Percentiles rank a stretch among this genome's conserved stretches.
phyloP scores from a whole-genome alignment of 2,888 invertebrate genomes.

The Lycia hirtaria region DNA sequence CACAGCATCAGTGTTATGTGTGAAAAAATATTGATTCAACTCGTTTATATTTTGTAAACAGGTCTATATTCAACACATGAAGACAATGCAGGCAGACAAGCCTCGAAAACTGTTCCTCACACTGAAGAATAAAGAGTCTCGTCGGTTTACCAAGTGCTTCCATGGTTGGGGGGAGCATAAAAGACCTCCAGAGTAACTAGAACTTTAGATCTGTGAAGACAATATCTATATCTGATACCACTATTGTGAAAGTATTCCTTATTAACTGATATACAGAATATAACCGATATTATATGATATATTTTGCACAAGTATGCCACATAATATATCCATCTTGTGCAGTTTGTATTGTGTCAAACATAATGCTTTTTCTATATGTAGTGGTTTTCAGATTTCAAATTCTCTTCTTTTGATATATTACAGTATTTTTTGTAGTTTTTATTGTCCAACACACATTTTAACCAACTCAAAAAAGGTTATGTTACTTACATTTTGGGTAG shows the following conservation, averaged over 20 bases:
- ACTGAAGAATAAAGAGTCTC: slow-evolving; percentile 97
- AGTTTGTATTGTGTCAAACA: too few species aligned
- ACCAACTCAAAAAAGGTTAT: too few species aligned
- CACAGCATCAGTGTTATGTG: background rate
- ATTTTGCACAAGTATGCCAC: too few species aligned
- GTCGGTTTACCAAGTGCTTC: slow-evolving; percentile 98
- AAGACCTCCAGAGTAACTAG: slow-evolving; percentile 88
- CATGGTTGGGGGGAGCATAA: slow-evolving; percentile 99
- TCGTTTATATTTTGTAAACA: slow-evolving; percentile 68
- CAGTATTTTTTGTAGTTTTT: background rate
- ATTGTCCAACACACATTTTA: background rate
- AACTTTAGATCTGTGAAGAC: slow-evolving; percentile 18
- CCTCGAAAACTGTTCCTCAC: slow-evolving; percentile 97
- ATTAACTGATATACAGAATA: too few species aligned
- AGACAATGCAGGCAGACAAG: slow-evolving; percentile 96
- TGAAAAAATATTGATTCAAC: background rate
- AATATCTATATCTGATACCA: background rate
- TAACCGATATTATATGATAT: too few species aligned
- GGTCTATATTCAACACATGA: slow-evolving; percentile 99
- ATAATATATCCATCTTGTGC: too few species aligned
- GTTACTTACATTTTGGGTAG: too few species aligned
- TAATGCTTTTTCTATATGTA: background rate
- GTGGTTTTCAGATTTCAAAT: background rate
- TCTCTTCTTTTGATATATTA: background rate
- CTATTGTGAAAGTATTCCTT: background rate